Conservation (phyloP, 2,113 vertebrate species). For the Notiomystis cincta region DNA sequence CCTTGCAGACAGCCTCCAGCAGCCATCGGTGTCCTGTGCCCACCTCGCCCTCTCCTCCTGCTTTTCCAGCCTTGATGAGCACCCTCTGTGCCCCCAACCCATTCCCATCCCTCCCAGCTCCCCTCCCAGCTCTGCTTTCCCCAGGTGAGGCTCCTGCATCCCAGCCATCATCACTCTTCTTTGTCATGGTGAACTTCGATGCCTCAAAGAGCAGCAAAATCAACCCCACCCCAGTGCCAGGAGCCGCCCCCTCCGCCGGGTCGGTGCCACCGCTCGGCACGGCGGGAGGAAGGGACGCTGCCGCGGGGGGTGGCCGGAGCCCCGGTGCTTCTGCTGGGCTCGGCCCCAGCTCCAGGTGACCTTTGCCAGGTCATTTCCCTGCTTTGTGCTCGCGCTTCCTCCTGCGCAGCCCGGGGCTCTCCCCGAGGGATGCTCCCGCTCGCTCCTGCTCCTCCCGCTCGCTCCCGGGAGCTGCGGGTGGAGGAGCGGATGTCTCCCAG, state of each 20-base stretch:
- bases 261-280: not conserved
- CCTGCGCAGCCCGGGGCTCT: not conserved
- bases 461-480: not conserved
- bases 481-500: not conserved
- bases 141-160: not conserved
- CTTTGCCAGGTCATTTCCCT: constrained; percentile 42
- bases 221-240: fast-evolving
- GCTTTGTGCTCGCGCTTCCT: constrained; percentile 46
- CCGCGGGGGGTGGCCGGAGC: not conserved
- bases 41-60: not conserved
- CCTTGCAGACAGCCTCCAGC: not conserved
- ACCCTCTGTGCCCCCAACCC: not conserved
- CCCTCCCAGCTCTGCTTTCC: not conserved
- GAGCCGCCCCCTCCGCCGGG: fast-evolving
- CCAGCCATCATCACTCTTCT: not conserved
- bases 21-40: not conserved
- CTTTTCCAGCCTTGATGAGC: not conserved
- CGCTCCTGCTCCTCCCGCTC: not conserved
- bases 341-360: not conserved
- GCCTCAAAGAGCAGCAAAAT: not conserved
- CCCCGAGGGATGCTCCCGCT: not conserved
- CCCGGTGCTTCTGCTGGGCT: not conserved
- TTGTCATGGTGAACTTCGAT: fast-evolving
- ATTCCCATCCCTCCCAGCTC: not conserved
- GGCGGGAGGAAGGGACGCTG: not conserved